Evolutionary conservation across 2,113 vertebrate genomes (phyloP), one percentile per base, ranked within the genome.

Genomic region (Scophthalmus maximus): DNA sequence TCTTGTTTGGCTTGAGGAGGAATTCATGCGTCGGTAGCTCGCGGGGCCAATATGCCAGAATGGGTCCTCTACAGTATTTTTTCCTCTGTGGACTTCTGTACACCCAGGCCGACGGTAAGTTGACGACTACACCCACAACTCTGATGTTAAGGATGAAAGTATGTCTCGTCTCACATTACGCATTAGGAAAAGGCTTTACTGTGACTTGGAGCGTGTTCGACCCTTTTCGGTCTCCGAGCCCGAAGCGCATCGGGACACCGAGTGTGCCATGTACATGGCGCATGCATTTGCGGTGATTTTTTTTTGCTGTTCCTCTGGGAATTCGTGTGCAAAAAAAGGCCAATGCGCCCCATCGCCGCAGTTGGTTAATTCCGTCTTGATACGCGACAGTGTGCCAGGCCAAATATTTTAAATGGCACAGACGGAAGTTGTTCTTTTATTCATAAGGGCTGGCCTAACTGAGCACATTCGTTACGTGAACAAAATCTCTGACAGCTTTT

Each of bases 61-160:
- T 93, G 93, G 90, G 83, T 91, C 89, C 90, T 74, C 87, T 92
- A 89, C 91, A 87, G 42, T 91, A 88, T 90, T 62, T 92, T 47
- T 87, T 92, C 85, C 88, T 93, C 83, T 93, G 88, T 87, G 93
- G 93, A 92, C 88, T 93, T 84, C 81, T 93, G 32, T 78, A 59
- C 88, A 81, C 79, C 80, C 82, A 86, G 61, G 78, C 73, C 78
- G 22, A 85, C 46, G 93, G 93, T 93, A 84, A 90, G 93, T 88
- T 81, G 3, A 36, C 8, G 12, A 36, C 46, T 53, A 7, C 38
- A 22, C 11, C 1, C 46, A 1, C 17, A 6, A 63, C 27, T 53
- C 2, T n/a, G 8, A 58, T 11, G 2, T 38, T 26, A 0, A 30
- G 32, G 3, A 42, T 72, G 15, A 32, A 77, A 60, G 47, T 0